Evolutionary conservation across 2,797 vertebrate genomes (phyloP), one percentile per base, ranked within the genome.

Genomic region (Gobionotothen gibberifrons): DNA sequence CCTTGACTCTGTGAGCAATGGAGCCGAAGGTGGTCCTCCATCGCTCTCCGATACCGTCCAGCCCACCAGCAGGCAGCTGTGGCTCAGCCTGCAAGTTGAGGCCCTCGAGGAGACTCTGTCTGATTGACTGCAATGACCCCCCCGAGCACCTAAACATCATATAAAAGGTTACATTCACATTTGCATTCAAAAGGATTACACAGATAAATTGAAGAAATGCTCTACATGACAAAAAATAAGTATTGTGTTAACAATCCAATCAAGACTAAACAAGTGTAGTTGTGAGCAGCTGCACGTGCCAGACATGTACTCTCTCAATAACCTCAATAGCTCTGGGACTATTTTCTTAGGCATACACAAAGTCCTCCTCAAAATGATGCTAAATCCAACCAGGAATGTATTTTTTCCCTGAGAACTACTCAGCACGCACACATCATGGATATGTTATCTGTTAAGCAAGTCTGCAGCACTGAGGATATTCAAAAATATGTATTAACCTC

Each of bases 21-120:
- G 51, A 16, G 39, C 29, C 67, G 16, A 87, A 87, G 0, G 54
- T 49, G 17, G 39, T 62, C 64, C 75, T 91, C 93, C 92, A 95
- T 15, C 89, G 81, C 21, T 87, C 76, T 47, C 85, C 86, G 65
- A 93, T 47, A 3, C 22, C 13, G 3, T 82, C 82, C 81, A 94
- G 83, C 4, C 49, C 58, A 1, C 76, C 85, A 12, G 58, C 48
- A 9, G 82, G 89, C 52, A 93, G 69, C 40, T 26, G 85, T 2
- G 94, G 94, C 83, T 93, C 94, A 6, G 48, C 40, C 85, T 91
- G 88, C 51, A 94, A 48, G 66, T 87, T 90, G n/a, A 95, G 89
- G 26, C 80, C 88, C 13, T 56, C 42, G 13, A 95, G 91, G 55
- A 95, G 86, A 39, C 26, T 17, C 80, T 89, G 92, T 54, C 86